phyloP scores from a whole-genome alignment of 2,113 vertebrate genomes.

The Eclectus roratus region DNA sequence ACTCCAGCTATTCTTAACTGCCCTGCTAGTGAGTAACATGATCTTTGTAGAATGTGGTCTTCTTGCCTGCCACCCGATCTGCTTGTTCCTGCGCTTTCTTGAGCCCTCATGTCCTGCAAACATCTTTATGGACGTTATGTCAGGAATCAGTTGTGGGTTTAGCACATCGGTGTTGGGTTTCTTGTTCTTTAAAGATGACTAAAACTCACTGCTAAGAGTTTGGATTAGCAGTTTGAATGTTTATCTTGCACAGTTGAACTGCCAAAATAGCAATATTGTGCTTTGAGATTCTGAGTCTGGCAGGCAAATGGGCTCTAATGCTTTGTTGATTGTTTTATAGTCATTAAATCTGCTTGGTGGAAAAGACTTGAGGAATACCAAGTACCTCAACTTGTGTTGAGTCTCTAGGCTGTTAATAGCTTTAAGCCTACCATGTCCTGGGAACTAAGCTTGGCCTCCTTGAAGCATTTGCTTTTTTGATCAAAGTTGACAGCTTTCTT shows the following conservation, averaged over 20 bases:
- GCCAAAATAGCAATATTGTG: not conserved
- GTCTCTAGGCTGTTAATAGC: not conserved
- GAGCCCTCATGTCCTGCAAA: not conserved
- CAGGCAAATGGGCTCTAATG: not conserved
- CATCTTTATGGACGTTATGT: not conserved
- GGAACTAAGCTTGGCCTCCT: not conserved
- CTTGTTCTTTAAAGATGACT: not conserved
- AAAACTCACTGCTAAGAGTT: not conserved
- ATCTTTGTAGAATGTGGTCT: not conserved
- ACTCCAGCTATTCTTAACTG: not conserved
- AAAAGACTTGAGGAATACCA: not conserved
- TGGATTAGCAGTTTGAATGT: not conserved
- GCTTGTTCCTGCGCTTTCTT: not conserved
- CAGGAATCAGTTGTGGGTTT: not conserved
- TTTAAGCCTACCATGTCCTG: not conserved
- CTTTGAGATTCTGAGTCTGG: not conserved
- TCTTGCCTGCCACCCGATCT: not conserved
- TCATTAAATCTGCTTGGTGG: not conserved
- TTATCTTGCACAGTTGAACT: not conserved
- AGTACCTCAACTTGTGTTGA: not conserved
- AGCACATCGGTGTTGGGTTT: not conserved
- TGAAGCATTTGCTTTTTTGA: not conserved
- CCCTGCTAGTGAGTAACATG: not conserved
- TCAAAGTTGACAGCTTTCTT: not conserved
- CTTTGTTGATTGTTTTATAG: not conserved